Evolutionary conservation across 2,888 invertebrate genomes (phyloP).

Genomic region (Rhogogaster chlorosoma): DNA sequence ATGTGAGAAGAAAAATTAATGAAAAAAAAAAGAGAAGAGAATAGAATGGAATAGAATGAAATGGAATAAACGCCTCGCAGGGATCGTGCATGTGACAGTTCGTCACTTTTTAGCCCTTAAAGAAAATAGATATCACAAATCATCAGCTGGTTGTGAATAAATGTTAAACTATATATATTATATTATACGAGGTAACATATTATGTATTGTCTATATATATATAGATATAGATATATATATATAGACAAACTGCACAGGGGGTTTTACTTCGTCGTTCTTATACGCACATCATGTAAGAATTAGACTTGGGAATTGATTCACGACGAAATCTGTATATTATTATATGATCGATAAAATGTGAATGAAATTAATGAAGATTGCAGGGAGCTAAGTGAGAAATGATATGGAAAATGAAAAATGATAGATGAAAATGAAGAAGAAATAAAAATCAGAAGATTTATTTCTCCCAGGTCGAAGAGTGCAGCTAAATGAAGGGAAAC

Average conservation of each 20-base stretch:
- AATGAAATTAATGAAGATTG: too few relatives aligned
- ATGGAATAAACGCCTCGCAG: background rate
- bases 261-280: too few relatives aligned
- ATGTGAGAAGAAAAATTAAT: background rate
- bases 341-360: too few relatives aligned
- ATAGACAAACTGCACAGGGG: background rate
- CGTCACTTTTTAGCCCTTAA: background rate
- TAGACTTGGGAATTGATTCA: too few relatives aligned
- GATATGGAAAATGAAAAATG: background rate
- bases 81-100: background rate
- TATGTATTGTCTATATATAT: too few relatives aligned
- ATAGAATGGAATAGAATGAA: too few relatives aligned
- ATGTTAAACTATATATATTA: conserved; percentile 65
- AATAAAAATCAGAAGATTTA: background rate
- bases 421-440: background rate
- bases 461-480: too few relatives aligned
- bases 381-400: too few relatives aligned
- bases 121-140: conserved; percentile 66
- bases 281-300: too few relatives aligned
- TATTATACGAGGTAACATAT: conserved; percentile 2
- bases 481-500: background rate
- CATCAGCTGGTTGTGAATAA: conserved; percentile 75
- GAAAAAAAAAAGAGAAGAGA: background rate
- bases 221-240: too few relatives aligned
- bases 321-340: too few relatives aligned